Evolutionary conservation across 2,113 vertebrate species (phyloP), one percentile per base, ranked within the genome.

Genomic region (Riparia riparia): DNA sequence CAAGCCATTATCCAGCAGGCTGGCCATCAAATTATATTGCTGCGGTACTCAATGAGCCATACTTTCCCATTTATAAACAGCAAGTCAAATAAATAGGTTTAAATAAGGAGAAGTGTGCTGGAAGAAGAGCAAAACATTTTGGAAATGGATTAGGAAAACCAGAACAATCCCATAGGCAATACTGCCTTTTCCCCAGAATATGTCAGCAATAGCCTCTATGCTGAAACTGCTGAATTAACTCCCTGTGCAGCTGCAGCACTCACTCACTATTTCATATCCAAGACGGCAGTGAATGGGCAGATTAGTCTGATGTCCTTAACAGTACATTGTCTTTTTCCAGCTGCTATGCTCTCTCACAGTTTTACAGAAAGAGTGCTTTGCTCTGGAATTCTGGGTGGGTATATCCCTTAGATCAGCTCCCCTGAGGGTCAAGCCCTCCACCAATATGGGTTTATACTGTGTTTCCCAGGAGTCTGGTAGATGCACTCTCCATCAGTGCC

Each of bases 61-160:
- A 69, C 31, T 87, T 94, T 64, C 44, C 61, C n/a, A 44, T 56
- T 92, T 82, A 61, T 1, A 80, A 82, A 37, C 50, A 29, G 31
- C 37, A 94, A 83, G 79, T 88, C 54, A 92, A 92, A 87, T 58
- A 86, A 96, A 80, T 34, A 26, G 7, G 25, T 90, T 95, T 93
- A 82, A 90, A 73, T 65, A 88, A 81, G 66, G 54, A 76, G 39
- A 90, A 78, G 28, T 32, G 19, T 63, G 18, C n/a, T 76, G 41
- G 41, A 94, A 73, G 58, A 86, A 21, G 39, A 86, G 29, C 50
- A 93, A 90, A 94, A 80, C 82, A 39, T 92, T 96, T 86, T 94
- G 76, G 45, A 93, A 95, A 88, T 3, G n/a, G 74, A 86, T 93
- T 80, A 86, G 68, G 71, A 92, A 86, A 92, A 80, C 17, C 45